These are phyloP conservation scores for Lophotriccus pileatus DNA, from an alignment of 2,797 vertebrate genomes.

Conservation along the genomic window DNA sequence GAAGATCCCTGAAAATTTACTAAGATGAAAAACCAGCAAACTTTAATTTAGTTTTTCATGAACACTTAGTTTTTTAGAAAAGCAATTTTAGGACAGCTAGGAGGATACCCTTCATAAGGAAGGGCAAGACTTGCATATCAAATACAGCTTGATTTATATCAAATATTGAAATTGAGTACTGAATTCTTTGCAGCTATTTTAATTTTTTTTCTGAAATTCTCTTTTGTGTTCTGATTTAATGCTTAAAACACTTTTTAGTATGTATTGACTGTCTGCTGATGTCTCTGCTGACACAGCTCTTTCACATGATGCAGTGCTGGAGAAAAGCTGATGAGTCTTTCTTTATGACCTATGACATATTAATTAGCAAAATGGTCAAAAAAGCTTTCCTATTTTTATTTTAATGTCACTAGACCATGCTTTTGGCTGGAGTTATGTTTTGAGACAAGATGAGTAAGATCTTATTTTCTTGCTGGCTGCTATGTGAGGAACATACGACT, in stretches of 20 bases:
- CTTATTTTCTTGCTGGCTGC: slow-evolving; percentile 15
- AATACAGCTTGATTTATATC: not conserved
- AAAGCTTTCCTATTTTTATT: slow-evolving; percentile 83
- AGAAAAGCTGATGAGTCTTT: slow-evolving; percentile 84
- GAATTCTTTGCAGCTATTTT: slow-evolving; percentile 11
- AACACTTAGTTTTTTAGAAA: not conserved
- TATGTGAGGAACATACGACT: not conserved
- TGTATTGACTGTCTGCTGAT: slow-evolving; percentile 87
- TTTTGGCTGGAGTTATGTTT: slow-evolving; percentile 41
- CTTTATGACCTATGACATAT: slow-evolving; percentile 95
- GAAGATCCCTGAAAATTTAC: not conserved
- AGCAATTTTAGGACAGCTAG: not conserved
- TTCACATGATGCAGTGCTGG: slow-evolving; percentile 79
- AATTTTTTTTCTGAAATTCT: slow-evolving; percentile 19
- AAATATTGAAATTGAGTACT: not conserved
- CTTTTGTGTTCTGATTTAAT: slow-evolving; percentile 80
- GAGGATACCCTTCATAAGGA: not conserved
- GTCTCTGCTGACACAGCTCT: slow-evolving; percentile 85
- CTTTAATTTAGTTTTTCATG: not conserved
- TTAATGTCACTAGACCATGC: slow-evolving; percentile 81
- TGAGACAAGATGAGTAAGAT: not conserved
- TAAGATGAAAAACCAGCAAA: not conserved
- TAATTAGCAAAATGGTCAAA: slow-evolving; percentile 96
- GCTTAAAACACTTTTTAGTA: slow-evolving; percentile 79
- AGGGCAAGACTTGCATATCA: not conserved